Evolutionary conservation across 2,888 invertebrate genomes (phyloP).

Genomic region (Xestia sexstrigata): DNA sequence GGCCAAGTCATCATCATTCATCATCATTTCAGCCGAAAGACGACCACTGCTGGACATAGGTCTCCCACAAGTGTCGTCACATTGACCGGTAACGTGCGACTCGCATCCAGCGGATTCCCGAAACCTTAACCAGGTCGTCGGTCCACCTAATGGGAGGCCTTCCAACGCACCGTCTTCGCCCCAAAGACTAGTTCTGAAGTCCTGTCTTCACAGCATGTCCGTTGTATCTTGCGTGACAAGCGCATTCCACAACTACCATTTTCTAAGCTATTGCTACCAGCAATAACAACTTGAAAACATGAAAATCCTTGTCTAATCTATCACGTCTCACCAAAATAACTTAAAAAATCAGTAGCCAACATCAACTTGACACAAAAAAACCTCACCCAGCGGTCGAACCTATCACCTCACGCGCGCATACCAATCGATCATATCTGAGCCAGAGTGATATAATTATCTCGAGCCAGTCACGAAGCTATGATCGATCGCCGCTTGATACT

Average conservation of each 20-base stretch:
- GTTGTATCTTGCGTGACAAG: not conserved
- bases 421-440: slow-evolving; percentile 57
- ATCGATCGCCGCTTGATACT: slow-evolving; percentile 57
- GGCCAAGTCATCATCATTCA: not conserved
- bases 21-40: too few species aligned
- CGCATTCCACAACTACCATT: not conserved
- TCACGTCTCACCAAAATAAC: slow-evolving; percentile 10
- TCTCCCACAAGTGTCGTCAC: too few species aligned
- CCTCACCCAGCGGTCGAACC: slow-evolving; percentile 29
- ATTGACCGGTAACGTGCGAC: too few species aligned
- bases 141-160: too few species aligned
- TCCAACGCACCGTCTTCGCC: not conserved
- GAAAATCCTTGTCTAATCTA: slow-evolving; percentile 12
- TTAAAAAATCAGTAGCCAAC: slow-evolving; percentile 43
- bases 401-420: slow-evolving; percentile 34
- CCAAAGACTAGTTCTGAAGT: not conserved
- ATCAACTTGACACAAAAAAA: slow-evolving; percentile 17
- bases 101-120: too few species aligned
- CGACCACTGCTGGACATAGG: too few species aligned
- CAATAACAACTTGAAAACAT: not conserved
- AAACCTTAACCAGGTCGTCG: too few species aligned
- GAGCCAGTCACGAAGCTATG: slow-evolving; percentile 55
- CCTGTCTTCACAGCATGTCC: not conserved
- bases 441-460: slow-evolving; percentile 66
- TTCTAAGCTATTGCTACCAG: not conserved